phyloP scores from a whole-genome alignment of 2,888 invertebrate species.

The Quadroppia sp. region DNA sequence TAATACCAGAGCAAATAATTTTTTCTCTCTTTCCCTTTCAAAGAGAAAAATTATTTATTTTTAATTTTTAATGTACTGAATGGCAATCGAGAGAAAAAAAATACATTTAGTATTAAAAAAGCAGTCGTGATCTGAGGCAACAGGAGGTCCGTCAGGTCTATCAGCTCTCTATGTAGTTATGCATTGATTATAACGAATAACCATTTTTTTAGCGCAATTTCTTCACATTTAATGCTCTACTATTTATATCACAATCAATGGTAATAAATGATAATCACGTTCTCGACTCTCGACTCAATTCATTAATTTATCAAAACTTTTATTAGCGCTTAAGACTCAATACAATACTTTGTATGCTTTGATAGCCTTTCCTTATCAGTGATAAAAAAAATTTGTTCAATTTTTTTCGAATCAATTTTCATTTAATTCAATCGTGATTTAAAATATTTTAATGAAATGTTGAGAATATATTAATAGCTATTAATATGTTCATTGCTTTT shows the following conservation, averaged over 20 bases:
- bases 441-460: slow-evolving; percentile 1
- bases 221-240: slow-evolving; percentile 7
- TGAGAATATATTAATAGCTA: neutral
- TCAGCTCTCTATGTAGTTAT: neutral
- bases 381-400: too few relatives aligned
- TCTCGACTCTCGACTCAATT: slow-evolving; percentile 19
- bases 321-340: neutral
- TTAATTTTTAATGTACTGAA: slow-evolving; percentile 20
- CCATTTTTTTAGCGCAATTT: neutral
- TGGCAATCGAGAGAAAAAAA: neutral
- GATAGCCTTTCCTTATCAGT: neutral
- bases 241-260: slow-evolving; percentile 21
- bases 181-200: slow-evolving; percentile 5
- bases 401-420: neutral
- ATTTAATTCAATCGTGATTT: slow-evolving; percentile 13
- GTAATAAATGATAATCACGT: slow-evolving; percentile 35
- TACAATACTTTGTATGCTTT: neutral
- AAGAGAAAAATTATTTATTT: slow-evolving; percentile 14
- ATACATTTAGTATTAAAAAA: neutral
- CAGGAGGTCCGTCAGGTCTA: slow-evolving; percentile 27
- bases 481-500: neutral
- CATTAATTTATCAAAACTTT: slow-evolving; percentile 34
- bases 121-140: slow-evolving; percentile 26
- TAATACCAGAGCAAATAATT: slow-evolving; percentile 22
- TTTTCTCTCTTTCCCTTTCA: neutral